These are phyloP conservation scores for Lepisosteus osseus DNA, from an alignment of 2,113 vertebrate genomes.

Conservation along the genomic window DNA sequence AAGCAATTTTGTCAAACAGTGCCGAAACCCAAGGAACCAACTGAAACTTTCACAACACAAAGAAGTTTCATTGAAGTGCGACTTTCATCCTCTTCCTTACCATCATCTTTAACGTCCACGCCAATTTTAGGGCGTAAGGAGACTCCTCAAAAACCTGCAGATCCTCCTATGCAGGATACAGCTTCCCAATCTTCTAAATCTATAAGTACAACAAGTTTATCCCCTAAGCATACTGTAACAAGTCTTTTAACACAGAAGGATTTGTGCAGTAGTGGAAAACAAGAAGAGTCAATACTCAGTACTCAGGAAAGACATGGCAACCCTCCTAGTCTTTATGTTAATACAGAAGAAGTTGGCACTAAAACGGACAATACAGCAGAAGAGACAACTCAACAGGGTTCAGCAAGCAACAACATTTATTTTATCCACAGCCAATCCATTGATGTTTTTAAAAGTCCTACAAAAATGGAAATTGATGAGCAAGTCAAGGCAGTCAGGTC, in stretches of 20 bases:
- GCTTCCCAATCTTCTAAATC: constrained; percentile 7
- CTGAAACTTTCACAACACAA: constrained; percentile 57
- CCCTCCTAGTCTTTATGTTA: not conserved
- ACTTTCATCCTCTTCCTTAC: constrained; percentile 56
- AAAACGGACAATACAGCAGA: not conserved
- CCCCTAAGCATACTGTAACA: not conserved
- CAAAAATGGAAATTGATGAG: constrained; percentile 23
- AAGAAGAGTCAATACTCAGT: constrained; percentile 2
- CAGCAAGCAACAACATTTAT: constrained; percentile 11
- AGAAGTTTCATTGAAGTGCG: constrained; percentile 72
- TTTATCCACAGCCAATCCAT: constrained; percentile 21
- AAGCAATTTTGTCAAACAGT: not conserved
- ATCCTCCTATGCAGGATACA: not conserved
- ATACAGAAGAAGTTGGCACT: not conserved
- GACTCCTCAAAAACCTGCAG: constrained; percentile 7
- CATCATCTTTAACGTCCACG: constrained; percentile 41
- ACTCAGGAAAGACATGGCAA: not conserved
- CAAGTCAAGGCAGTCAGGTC: constrained; percentile 34
- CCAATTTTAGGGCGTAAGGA: constrained; percentile 34
- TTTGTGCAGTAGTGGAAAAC: constrained; percentile 1
- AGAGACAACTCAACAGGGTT: constrained; percentile 13
- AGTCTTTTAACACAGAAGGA: constrained; percentile 1
- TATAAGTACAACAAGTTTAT: constrained; percentile 4
- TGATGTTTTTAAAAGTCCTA: constrained; percentile 12
- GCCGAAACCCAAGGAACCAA: constrained; percentile 39